phyloP scores from a whole-genome alignment of 2,888 invertebrate genomes.

The Brachyptera risi region DNA sequence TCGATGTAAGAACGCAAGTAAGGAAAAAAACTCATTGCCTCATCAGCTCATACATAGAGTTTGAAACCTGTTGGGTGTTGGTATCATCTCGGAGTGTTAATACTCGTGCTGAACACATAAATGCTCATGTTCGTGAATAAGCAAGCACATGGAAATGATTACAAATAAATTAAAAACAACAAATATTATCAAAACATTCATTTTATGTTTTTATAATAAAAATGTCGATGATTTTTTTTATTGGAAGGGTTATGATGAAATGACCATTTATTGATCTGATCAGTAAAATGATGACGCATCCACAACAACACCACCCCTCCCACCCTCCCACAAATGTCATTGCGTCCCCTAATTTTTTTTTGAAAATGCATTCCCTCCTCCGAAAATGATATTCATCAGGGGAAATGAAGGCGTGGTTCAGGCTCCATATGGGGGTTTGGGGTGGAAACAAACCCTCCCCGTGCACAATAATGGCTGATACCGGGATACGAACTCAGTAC shows the following conservation, averaged over 20 bases:
- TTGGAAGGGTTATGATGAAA: constrained; percentile 6
- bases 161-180: no score
- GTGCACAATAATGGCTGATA: constrained; percentile 30
- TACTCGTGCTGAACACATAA: no score
- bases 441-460: constrained; percentile 27
- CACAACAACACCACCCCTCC: background rate
- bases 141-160: no score
- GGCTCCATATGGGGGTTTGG: constrained; percentile 16
- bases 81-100: no score
- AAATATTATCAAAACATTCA: no score
- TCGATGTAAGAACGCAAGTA: no score
- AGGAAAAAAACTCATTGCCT: no score
- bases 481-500: constrained; percentile 28
- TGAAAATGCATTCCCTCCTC: constrained; percentile 19
- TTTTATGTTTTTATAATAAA: no score
- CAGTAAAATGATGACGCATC: constrained; percentile 19
- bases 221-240: background rate
- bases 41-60: no score
- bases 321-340: constrained; percentile 15
- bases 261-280: constrained; percentile 22
- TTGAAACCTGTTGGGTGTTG: no score
- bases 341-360: constrained; percentile 18
- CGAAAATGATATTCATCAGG: constrained; percentile 19
- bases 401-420: constrained; percentile 13
- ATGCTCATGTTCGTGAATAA: no score